Evolutionary conservation across 2,113 vertebrate genomes (phyloP).

Genomic region (Megatriorchis doriae): DNA sequence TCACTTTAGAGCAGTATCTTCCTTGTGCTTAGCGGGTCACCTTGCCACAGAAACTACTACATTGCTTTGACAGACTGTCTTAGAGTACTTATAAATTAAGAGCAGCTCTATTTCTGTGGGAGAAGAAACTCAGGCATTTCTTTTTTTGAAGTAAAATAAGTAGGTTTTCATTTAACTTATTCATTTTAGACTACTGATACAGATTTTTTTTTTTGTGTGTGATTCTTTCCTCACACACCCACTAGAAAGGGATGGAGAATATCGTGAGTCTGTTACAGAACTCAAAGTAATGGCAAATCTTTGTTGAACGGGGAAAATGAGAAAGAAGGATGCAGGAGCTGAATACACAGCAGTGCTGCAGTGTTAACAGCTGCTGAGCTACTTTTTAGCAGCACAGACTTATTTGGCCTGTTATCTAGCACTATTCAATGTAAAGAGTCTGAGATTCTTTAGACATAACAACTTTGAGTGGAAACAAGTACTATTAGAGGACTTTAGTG

Average conservation of each 20-base stretch:
- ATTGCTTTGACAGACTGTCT: neutral
- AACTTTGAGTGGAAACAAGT: constrained; percentile 8
- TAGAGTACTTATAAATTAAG: neutral
- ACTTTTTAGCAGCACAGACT: neutral
- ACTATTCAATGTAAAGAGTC: neutral
- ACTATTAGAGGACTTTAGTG: neutral
- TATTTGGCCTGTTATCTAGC: neutral
- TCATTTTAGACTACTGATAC: neutral
- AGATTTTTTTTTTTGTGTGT: neutral
- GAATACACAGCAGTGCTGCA: neutral
- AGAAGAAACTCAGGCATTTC: neutral
- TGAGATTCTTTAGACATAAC: neutral
- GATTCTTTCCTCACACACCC: neutral
- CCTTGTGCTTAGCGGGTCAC: neutral
- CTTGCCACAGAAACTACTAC: neutral
- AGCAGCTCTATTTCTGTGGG: neutral
- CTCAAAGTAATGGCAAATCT: neutral
- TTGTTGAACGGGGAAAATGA: neutral
- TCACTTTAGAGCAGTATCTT: neutral
- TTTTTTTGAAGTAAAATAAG: neutral
- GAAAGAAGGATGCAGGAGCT: neutral
- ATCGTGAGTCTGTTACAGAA: neutral
- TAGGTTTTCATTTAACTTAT: neutral
- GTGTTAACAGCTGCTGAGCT: neutral
- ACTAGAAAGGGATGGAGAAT: neutral